Evolutionary conservation across 2,113 vertebrate genomes (phyloP).

Genomic region (Procavia capensis): DNA sequence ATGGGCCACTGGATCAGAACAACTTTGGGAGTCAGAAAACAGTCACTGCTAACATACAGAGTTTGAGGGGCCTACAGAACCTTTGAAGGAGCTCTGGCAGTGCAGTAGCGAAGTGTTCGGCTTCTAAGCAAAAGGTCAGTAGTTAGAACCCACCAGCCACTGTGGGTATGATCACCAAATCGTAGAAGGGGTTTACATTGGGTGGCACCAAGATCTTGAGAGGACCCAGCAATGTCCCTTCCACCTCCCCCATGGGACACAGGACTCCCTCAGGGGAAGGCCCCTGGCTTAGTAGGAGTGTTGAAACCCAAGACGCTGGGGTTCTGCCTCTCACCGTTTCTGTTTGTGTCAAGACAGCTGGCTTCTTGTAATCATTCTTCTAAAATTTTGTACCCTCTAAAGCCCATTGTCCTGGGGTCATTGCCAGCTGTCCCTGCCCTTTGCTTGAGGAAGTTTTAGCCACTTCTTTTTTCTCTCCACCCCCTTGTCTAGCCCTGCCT

Average conservation of each 20-base stretch:
- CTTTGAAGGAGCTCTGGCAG: no score
- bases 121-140: not conserved
- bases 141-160: no score
- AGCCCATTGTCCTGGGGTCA: not conserved
- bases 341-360: not conserved
- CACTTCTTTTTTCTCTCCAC: not conserved
- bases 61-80: not conserved
- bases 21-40: not conserved
- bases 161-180: not conserved
- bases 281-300: not conserved
- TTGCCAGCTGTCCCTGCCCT: not conserved
- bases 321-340: not conserved
- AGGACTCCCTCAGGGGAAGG: not conserved
- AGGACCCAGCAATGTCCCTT: no score
- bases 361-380: conserved; percentile 17
- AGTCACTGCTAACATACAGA: not conserved
- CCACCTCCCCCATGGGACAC: not conserved
- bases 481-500: not conserved
- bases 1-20: not conserved
- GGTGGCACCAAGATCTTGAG: not conserved
- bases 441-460: not conserved
- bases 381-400: not conserved
- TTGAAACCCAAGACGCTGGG: not conserved
- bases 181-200: not conserved
- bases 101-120: no score